These are phyloP conservation scores for Clepsis dumicolana DNA, from an alignment of 2,888 invertebrate genomes.

Conservation along the genomic window DNA sequence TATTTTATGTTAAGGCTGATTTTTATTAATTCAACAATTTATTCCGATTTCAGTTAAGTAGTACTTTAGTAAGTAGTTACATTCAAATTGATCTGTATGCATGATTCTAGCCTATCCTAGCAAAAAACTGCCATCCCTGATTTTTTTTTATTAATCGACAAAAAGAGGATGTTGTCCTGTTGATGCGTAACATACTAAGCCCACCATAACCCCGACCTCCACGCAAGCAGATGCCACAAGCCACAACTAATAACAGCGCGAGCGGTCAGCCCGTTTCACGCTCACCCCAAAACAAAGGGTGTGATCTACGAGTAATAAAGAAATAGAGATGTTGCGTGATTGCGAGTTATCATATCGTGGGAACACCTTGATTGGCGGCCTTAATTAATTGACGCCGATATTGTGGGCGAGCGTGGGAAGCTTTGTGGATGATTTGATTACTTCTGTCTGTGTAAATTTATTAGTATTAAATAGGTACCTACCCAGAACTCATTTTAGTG, in stretches of 20 bases:
- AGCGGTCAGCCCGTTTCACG: slow-evolving; percentile 77
- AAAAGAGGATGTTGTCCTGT: too few relatives aligned
- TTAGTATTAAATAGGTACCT: too few relatives aligned
- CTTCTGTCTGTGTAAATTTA: slow-evolving; percentile 18
- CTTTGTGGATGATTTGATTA: slow-evolving; percentile 46
- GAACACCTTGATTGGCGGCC: slow-evolving; percentile 81
- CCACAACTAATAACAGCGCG: slow-evolving; percentile 65
- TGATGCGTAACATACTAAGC: background rate
- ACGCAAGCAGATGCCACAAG: slow-evolving; percentile 57
- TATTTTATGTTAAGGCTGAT: background rate
- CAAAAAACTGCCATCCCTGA: too few relatives aligned
- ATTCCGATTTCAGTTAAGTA: too few relatives aligned
- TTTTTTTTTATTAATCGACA: too few relatives aligned
- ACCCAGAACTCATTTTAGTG: too few relatives aligned
- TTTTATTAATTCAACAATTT: too few relatives aligned
- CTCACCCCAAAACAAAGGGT: slow-evolving; percentile 81
- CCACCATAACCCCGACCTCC: slow-evolving; percentile 6
- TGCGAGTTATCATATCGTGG: slow-evolving; percentile 81
- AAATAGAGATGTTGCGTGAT: slow-evolving; percentile 86
- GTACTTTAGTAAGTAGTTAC: too few relatives aligned
- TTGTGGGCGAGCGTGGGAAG: slow-evolving; percentile 74
- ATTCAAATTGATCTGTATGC: too few relatives aligned
- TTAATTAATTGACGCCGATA: slow-evolving; percentile 80
- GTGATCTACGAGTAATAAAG: slow-evolving; percentile 77
- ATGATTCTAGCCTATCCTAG: too few relatives aligned